A percentile compares a stretch with the other conserved stretches of the same genome.
Conservation (phyloP, 2,888 invertebrate species). For the Idaea aversata region DNA sequence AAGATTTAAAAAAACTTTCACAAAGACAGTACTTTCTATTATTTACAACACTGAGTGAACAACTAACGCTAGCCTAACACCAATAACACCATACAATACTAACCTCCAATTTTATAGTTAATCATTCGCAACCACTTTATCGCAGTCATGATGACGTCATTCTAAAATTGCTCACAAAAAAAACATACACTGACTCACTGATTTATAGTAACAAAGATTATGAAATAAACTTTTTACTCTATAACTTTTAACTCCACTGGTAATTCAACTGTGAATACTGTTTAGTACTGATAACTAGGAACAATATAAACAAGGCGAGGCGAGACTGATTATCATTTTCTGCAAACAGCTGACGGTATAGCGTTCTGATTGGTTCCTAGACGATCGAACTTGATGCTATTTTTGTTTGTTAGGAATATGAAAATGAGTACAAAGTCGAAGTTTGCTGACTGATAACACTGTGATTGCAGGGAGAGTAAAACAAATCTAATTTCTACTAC, state of each 20-base stretch:
- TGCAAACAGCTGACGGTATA: constrained; percentile 28
- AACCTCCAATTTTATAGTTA: constrained; percentile 54
- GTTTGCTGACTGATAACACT: constrained; percentile 5
- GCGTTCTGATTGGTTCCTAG: constrained; percentile 2
- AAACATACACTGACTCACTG: background rate
- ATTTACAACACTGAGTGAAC: background rate
- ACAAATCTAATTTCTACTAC: background rate
- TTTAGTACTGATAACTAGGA: background rate
- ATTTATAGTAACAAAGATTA: background rate
- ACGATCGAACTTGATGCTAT: constrained; percentile 8
- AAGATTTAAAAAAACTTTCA: background rate
- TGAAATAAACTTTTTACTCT: background rate
- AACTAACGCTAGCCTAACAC: background rate
- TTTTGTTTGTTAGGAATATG: constrained; percentile 14
- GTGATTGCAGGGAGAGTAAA: background rate
- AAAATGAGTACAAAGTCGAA: constrained; percentile 17
- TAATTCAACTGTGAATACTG: background rate
- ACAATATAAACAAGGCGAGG: background rate
- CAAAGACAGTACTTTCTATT: background rate
- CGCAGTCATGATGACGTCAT: constrained; percentile 39
- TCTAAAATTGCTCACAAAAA: constrained; percentile 8
- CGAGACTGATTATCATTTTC: constrained; percentile 10
- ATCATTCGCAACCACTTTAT: constrained; percentile 42
- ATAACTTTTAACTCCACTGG: background rate
- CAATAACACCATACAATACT: constrained; percentile 28